Conservation (phyloP, 2,888 invertebrate species). For the Netelia fuscicornis region DNA sequence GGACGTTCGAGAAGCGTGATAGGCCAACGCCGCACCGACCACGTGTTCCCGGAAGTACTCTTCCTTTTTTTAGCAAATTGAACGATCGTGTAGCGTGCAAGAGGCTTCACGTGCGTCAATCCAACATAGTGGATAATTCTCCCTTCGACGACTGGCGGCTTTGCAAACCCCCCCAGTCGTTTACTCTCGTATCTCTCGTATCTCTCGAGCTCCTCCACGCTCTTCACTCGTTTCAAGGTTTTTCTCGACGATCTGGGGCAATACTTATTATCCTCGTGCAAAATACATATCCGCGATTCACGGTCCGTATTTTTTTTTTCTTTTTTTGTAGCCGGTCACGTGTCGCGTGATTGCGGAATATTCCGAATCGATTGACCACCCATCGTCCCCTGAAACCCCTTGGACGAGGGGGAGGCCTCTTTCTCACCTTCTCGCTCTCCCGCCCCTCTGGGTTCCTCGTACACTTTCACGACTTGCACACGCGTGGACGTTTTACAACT, state of each 20-base stretch:
- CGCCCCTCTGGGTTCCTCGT: slow-evolving; percentile 28
- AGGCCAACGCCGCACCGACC: slow-evolving; percentile 32
- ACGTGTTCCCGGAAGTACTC: slow-evolving; percentile 29
- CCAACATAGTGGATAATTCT: not conserved
- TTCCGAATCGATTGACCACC: slow-evolving; percentile 74
- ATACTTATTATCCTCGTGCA: not conserved
- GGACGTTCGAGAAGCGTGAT: slow-evolving; percentile 39
- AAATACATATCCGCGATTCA: not conserved
- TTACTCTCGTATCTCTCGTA: not conserved
- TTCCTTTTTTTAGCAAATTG: slow-evolving; percentile 28
- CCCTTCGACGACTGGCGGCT: slow-evolving; percentile 2
- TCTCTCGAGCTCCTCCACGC: not conserved
- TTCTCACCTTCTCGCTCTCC: slow-evolving; percentile 23
- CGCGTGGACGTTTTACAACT: slow-evolving; percentile 69
- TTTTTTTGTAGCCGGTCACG: slow-evolving; percentile 62
- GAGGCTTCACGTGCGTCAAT: slow-evolving; percentile 35
- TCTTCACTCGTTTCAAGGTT: not conserved
- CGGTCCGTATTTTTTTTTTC: not conserved
- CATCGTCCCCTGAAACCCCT: slow-evolving; percentile 43
- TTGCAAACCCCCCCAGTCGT: not conserved
- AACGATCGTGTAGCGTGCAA: slow-evolving; percentile 34
- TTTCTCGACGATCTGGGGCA: not conserved
- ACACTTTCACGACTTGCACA: slow-evolving; percentile 30
- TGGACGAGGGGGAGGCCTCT: not conserved
- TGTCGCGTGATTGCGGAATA: slow-evolving; percentile 76